Base-by-base conservation (phyloP, 1,140 invertebrate species). In the Hylyphantes graminicola region DNA sequence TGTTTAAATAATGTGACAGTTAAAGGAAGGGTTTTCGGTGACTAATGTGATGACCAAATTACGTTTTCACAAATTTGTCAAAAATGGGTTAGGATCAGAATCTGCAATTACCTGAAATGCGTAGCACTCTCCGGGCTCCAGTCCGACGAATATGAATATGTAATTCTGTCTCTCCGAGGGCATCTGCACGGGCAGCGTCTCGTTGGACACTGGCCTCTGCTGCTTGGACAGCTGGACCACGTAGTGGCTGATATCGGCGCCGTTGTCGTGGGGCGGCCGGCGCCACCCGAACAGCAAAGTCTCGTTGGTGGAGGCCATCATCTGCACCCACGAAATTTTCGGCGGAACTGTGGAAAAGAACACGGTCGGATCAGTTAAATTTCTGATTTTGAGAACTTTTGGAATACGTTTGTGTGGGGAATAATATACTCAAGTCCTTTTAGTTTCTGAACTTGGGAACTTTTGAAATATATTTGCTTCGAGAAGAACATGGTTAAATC, bases 211-310 rank as follows among this genome's bases (percentile, higher is more conserved):
- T 0, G 82, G 11, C 19, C 61, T 70, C 48, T 70, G 63, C 7
- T 74, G 51, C 63, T 87, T 83, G 48, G 67, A 48, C 61, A 88
- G 68, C 61, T 86, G 72, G 5, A 88, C 82, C 12, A 86, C 67
- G 67, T 88, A 88, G 51, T 86, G 81, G 13, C 59, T 85, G 12
- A 88, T 88, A 11, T 82, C 57, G 3, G 86, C 87, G 7, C 87
- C 87, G 21, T 88, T 88, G 77, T 88, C 87, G 35, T 87, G 80
- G 9, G 59, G 53, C 11, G 87, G 87, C 17, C 86, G 54, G 12
- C 86, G 70, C 87, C 87, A 88, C 12, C 87, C 87, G 59, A 88
- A 86, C 59, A 88, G 80, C 19, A 88, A 67, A 5, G 87, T 87
- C 65, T 88, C 86, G 72, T 88, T 88, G n/a, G 87, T 88, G 51